A percentile compares a stretch with the other conserved stretches of the same genome.
Evolutionary conservation across 2,888 invertebrate genomes (phyloP).

Genomic region (Rosalia funebris): DNA sequence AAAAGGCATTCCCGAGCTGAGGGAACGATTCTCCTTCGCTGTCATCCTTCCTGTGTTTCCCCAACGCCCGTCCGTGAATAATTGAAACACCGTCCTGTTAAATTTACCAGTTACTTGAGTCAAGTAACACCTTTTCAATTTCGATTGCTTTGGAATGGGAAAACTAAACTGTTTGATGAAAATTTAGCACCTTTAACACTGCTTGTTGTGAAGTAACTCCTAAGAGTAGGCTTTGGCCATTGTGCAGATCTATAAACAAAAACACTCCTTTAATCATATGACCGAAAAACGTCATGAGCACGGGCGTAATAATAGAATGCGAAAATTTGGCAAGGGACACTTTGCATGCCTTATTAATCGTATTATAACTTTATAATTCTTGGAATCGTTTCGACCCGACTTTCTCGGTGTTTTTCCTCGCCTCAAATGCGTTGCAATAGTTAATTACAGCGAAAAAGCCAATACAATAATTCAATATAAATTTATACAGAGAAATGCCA

Average conservation of each 20-base stretch:
- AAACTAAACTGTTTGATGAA: constrained; percentile 31
- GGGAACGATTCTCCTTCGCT: constrained; percentile 68
- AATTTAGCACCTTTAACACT: constrained; percentile 34
- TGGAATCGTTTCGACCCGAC: not conserved
- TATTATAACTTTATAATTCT: not conserved
- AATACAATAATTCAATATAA: not conserved
- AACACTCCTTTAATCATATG: constrained; percentile 43
- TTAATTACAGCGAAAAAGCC: not conserved
- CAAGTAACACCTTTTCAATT: too few relatives aligned
- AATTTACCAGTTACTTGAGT: too few relatives aligned
- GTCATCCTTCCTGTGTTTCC: constrained; percentile 50
- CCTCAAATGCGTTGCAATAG: not conserved
- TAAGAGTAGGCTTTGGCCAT: constrained; percentile 53
- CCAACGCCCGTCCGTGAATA: too few relatives aligned
- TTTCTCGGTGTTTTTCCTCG: not conserved
- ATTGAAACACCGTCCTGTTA: too few relatives aligned
- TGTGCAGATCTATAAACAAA: constrained; percentile 52
- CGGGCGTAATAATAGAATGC: not conserved
- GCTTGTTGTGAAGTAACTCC: constrained; percentile 29
- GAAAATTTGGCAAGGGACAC: not conserved
- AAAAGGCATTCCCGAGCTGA: constrained; percentile 72
- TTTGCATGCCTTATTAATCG: not conserved
- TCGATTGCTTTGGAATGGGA: constrained; percentile 4
- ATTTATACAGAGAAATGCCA: not conserved
- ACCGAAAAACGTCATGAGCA: constrained; percentile 24